Conservation (phyloP, 2,888 invertebrate genomes). For the Xestia ashworthii region DNA sequence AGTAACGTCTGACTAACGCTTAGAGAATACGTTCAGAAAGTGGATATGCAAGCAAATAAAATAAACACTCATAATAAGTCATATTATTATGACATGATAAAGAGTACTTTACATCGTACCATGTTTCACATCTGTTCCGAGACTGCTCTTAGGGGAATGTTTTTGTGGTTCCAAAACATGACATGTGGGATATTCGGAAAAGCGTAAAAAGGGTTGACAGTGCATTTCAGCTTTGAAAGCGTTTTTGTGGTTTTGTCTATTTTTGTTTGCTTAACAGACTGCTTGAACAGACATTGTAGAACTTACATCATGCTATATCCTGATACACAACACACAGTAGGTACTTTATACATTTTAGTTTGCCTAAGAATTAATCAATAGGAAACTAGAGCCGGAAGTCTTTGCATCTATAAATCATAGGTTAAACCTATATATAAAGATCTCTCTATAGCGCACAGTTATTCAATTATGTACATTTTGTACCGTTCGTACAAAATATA, state of each 20-base stretch:
- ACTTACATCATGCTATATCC: background rate
- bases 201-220: conserved; percentile 62
- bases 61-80: background rate
- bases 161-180: conserved; percentile 58
- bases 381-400: background rate
- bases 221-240: conserved; percentile 47
- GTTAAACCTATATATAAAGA: background rate
- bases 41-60: conserved; percentile 6
- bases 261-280: conserved; percentile 22
- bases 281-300: background rate
- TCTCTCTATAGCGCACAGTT: background rate
- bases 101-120: conserved; percentile 28
- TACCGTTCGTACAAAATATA: background rate
- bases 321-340: background rate
- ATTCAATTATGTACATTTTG: conserved; percentile 5
- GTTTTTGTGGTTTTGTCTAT: conserved; percentile 41
- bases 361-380: background rate
- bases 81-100: conserved; percentile 32
- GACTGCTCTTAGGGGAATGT: conserved; percentile 58
- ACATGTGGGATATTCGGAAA: conserved; percentile 56
- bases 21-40: background rate
- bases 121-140: conserved; percentile 49
- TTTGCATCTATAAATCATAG: background rate
- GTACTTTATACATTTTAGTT: background rate
- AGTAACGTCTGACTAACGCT: background rate